These are phyloP conservation scores for Pteria penguin DNA, from an alignment of 2,888 invertebrate genomes.

Conservation along the genomic window DNA sequence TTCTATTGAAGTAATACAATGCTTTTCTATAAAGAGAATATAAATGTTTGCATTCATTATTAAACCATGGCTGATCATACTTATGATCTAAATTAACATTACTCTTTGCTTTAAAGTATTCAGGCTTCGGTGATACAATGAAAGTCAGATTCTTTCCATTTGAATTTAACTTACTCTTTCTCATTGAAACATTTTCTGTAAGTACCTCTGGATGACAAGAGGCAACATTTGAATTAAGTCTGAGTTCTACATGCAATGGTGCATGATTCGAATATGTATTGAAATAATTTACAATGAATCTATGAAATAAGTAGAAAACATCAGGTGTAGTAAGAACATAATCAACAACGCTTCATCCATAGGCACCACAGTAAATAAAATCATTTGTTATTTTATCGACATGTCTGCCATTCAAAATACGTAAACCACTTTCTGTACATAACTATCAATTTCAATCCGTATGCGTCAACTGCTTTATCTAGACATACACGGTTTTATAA, in stretches of 20 bases:
- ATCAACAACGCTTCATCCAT: slow-evolving; percentile 11
- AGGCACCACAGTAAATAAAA: neutral
- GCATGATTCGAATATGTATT: neutral
- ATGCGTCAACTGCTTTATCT: neutral
- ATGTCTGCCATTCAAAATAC: slow-evolving; percentile 6
- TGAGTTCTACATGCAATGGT: slow-evolving; percentile 3
- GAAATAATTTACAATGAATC: neutral
- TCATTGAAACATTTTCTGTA: neutral
- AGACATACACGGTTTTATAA: neutral
- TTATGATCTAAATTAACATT: neutral
- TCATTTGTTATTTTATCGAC: neutral
- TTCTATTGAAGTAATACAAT: neutral
- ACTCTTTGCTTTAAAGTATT: neutral
- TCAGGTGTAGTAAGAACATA: neutral
- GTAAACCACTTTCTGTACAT: neutral
- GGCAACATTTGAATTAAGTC: neutral
- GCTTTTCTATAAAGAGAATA: neutral
- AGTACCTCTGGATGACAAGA: neutral
- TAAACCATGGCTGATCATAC: neutral
- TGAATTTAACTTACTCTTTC: neutral
- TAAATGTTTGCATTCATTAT: neutral
- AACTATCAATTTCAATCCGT: slow-evolving; percentile 7
- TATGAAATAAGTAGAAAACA: neutral
- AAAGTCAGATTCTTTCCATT: neutral
- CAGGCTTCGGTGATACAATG: neutral